Evolutionary conservation across 92 coral and sea anemone species (phyloP).

Genomic region (Paragorgia papillata): DNA sequence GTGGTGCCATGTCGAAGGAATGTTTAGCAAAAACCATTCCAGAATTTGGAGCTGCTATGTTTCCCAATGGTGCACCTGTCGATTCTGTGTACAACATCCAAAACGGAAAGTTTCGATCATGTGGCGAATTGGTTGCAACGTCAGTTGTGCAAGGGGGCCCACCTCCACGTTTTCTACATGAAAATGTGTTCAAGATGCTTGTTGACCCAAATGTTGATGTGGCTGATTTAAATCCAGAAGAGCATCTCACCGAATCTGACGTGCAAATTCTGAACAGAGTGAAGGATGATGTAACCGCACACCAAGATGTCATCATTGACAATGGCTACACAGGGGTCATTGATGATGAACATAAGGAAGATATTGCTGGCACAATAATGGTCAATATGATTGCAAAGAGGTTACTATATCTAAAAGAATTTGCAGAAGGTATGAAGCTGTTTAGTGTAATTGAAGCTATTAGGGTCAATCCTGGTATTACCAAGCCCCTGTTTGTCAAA

Average conservation of each 20-base stretch:
- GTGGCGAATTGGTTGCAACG: slow-evolving; percentile 70
- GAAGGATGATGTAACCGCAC: slow-evolving; percentile 54
- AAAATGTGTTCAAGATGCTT: slow-evolving; percentile 59
- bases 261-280: slow-evolving; percentile 51
- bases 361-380: slow-evolving; percentile 66
- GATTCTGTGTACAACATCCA: slow-evolving; percentile 61
- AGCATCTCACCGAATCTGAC: slow-evolving; percentile 67
- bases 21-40: slow-evolving; percentile 57
- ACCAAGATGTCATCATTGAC: slow-evolving; percentile 58
- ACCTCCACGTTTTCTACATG: slow-evolving; percentile 60
- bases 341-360: slow-evolving; percentile 58
- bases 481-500: slow-evolving; percentile 54
- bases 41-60: slow-evolving; percentile 48
- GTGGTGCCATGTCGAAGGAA: slow-evolving; percentile 36
- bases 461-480: slow-evolving; percentile 47
- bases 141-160: slow-evolving; percentile 71
- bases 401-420: slow-evolving; percentile 60
- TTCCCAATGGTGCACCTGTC: slow-evolving; percentile 66
- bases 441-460: slow-evolving; percentile 48
- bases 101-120: slow-evolving; percentile 64
- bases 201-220: slow-evolving; percentile 55
- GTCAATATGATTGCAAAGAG: slow-evolving; percentile 66
- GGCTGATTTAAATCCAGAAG: slow-evolving; percentile 49
- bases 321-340: slow-evolving; percentile 65
- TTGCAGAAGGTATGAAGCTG: slow-evolving; percentile 68